phyloP scores from a whole-genome alignment of 2,888 invertebrate species.

The Charanyca ferruginea region DNA sequence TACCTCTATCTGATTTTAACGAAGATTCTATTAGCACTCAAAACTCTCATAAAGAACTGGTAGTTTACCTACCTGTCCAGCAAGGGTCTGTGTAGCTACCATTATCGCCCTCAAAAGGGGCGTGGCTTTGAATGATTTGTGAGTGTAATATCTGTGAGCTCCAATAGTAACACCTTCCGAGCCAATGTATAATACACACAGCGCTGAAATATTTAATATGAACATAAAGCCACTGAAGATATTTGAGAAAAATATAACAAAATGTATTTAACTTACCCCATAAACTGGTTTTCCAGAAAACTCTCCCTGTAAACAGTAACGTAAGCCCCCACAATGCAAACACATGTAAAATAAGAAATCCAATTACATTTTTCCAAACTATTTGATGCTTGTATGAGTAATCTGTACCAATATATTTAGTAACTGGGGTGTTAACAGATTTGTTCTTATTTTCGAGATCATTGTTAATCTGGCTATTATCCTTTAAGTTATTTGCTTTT shows the following conservation, averaged over 20 bases:
- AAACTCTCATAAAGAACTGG: background rate
- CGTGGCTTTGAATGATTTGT: slow-evolving; percentile 94
- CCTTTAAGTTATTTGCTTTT: slow-evolving; percentile 18
- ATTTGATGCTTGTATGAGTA: slow-evolving; percentile 85
- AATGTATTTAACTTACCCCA: slow-evolving; percentile 58
- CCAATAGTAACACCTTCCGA: slow-evolving; percentile 95
- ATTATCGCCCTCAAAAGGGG: slow-evolving; percentile 92
- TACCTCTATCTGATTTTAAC: no score
- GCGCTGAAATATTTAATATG: slow-evolving; percentile 47
- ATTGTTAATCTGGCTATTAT: background rate
- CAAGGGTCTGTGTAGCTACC: slow-evolving; percentile 92
- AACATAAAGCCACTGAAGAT: background rate
- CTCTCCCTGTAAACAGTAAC: slow-evolving; percentile 67
- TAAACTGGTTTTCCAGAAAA: slow-evolving; percentile 45
- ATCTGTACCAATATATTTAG: slow-evolving; percentile 77
- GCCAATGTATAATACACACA: slow-evolving; percentile 59
- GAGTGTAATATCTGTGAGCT: slow-evolving; percentile 95
- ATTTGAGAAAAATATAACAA: background rate
- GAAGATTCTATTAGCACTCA: no score
- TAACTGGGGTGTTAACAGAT: slow-evolving; percentile 8
- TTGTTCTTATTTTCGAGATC: slow-evolving; percentile 23
- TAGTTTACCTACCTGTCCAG: slow-evolving; percentile 48
- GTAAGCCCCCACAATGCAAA: slow-evolving; percentile 83
- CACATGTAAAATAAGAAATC: slow-evolving; percentile 90
- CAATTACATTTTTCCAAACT: slow-evolving; percentile 92